Base-by-base conservation (phyloP, 2,113 vertebrate species). In the Australoheros scitulus region DNA sequence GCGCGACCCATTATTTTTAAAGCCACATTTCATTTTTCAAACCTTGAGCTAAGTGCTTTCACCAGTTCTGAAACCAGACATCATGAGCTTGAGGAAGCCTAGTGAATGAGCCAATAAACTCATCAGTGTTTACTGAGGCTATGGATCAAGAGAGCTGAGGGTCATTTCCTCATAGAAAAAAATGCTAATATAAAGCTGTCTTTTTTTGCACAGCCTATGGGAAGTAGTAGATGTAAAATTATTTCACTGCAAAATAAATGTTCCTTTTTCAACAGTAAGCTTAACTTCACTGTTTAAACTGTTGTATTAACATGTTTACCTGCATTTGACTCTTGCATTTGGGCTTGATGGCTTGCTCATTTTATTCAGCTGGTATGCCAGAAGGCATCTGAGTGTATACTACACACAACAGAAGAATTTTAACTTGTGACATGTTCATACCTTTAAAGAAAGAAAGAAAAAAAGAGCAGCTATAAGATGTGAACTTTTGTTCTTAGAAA, bases 331-430 rank as follows among this genome's bases (percentile, higher is more conserved):
- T 18, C 38, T 17, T 72, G 14, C 50, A 10, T 60, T 77, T 60
- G 22, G 36, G 60, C 60, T 43, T 15, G 26, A 2, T 59, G 34
- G 38, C 26, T 58, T 60, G 6, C 11, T 43, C 0, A 10, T 43
- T 47, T 14, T 47, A 43, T 60, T 59, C 57, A 77, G 22, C 29
- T 59, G 34, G 22, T 10, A 60, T 59, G 41, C 11, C 56, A 29
- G 57, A 32, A 52, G 17, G 24, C 29, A 24, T 14, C 18, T 17
- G 22, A 24, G 6, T 76, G 17, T 58, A 61, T 81, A 79, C 41
- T 81, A 79, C 41, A 56, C 43, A 87, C 75, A 55, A 68, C 17
- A 22, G 61, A 80, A 76, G 34, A 5, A 11, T 57, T 61, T 65
- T 9, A n/a, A 61, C 56, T 18, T 24, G 24, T 56, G 22, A 57